Base-by-base conservation (phyloP, 2,888 invertebrate species). In the Cordilura impudica region DNA sequence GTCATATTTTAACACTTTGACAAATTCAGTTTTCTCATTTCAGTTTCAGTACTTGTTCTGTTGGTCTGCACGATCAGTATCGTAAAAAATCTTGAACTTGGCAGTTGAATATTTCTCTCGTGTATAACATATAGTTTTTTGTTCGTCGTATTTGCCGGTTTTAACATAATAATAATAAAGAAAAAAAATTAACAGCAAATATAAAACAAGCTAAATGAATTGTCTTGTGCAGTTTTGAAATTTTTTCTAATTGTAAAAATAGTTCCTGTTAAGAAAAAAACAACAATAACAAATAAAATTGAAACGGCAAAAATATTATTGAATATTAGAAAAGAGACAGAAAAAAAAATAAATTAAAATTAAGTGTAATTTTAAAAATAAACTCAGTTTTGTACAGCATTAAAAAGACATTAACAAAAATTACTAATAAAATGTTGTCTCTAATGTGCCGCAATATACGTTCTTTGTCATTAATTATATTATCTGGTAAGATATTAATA, bases 51-150 rank as follows among this genome's bases (percentile, higher is more conserved):
- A 61, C 61, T 63, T 60, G 61, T 49, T 61, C 56, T 45, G 49
- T 49, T 39, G 29, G 49, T 69, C 75, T 75, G 69, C 69, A 63
- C 53, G 79, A 79, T 79, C 79, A 79, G 79, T 79, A 79, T 60
- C 75, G 71, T 67, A 79, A 79, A 75, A 61, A 79, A 72, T 79
- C 79, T 79, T 79, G 79, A 79, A 79, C 79, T 79, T 79, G 79
- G 71, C 79, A 79, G 79, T 79, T 78, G 35, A 39, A n/a, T 4
- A 4, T 39, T 39, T 39, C 35, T 39, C 35, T 39, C 10, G 35
- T n/a, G 35, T 39, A 39, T n/a, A 39, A 39, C n/a, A 39, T 39
- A 12, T 39, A n/a, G 4, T 39, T 35, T 35, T 6, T 35, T 19
- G n/a, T n/a, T n/a, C n/a, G n/a, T n/a, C n/a, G n/a, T n/a, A n/a